A percentile compares a stretch with the other conserved stretches of the same genome.
Conservation (phyloP, 2,888 invertebrate species). For the Cremastinae sp. region DNA sequence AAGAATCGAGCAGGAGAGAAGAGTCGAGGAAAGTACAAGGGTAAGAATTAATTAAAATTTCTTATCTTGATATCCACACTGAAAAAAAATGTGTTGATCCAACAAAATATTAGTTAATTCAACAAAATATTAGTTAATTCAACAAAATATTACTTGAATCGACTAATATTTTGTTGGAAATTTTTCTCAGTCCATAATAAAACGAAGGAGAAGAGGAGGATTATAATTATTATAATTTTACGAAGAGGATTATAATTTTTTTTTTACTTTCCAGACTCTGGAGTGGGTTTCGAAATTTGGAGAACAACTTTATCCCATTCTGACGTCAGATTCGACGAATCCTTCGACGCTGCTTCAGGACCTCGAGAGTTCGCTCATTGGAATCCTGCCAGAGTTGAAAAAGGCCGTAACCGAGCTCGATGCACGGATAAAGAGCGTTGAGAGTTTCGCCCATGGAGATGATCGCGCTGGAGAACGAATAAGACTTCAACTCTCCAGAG, state of each 20-base stretch:
- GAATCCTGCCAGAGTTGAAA: slow-evolving; percentile 83
- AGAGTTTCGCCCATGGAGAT: slow-evolving; percentile 84
- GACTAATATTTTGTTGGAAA: too few relatives aligned
- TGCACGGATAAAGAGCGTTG: slow-evolving; percentile 85
- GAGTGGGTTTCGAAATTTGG: slow-evolving; percentile 86
- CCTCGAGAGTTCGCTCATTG: slow-evolving; percentile 82
- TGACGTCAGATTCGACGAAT: slow-evolving; percentile 84
- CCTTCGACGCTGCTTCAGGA: slow-evolving; percentile 82
- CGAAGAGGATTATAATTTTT: slow-evolving; percentile 45
- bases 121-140: too few relatives aligned
- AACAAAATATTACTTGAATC: too few relatives aligned
- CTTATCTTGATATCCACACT: not conserved
- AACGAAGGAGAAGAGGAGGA: slow-evolving; percentile 76
- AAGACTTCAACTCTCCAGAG: slow-evolving; percentile 84
- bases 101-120: not conserved
- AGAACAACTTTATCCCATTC: slow-evolving; percentile 88
- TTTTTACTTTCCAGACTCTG: slow-evolving; percentile 82
- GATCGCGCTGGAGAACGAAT: slow-evolving; percentile 83
- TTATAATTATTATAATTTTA: slow-evolving; percentile 41
- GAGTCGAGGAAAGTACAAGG: slow-evolving; percentile 76
- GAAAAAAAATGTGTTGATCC: not conserved
- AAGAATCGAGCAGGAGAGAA: slow-evolving; percentile 81
- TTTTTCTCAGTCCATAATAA: too few relatives aligned
- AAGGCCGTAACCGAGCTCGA: slow-evolving; percentile 86
- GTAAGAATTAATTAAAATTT: slow-evolving; percentile 73